A percentile compares a stretch with the other conserved stretches of the same genome.
phyloP scores from a whole-genome alignment of 1,140 invertebrate genomes.

The Plectrocnemia conspersa region DNA sequence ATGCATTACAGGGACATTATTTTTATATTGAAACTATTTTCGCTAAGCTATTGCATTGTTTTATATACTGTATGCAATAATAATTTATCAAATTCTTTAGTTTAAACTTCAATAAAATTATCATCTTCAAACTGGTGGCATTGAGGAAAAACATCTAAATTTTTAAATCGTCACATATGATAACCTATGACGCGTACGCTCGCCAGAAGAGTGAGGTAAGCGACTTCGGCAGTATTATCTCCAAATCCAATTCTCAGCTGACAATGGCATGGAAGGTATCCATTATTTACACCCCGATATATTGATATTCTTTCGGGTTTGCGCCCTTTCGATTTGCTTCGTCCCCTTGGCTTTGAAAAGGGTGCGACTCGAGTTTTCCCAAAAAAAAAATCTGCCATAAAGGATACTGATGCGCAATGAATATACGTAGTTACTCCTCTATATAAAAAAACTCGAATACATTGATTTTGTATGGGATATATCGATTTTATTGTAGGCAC shows the following conservation, averaged over 20 bases:
- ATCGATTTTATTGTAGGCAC: too few relatives aligned
- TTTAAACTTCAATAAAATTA: too few relatives aligned
- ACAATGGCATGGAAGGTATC: slow-evolving; percentile 36
- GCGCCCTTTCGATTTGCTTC: slow-evolving; percentile 34
- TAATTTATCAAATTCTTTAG: too few relatives aligned
- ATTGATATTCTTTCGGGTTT: slow-evolving; percentile 36
- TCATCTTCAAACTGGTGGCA: too few relatives aligned
- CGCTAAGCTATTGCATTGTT: too few relatives aligned
- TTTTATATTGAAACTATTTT: too few relatives aligned
- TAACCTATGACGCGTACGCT: slow-evolving; percentile 16
- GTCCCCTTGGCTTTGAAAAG: slow-evolving; percentile 36
- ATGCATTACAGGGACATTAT: too few relatives aligned
- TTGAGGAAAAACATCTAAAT: slow-evolving; percentile 1
- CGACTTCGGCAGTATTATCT: slow-evolving; percentile 35
- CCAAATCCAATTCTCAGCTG: slow-evolving; percentile 36
- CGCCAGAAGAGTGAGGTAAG: slow-evolving; percentile 25
- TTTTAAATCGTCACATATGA: not conserved
- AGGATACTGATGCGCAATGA: slow-evolving; percentile 22
- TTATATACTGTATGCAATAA: too few relatives aligned
- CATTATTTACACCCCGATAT: slow-evolving; percentile 37
- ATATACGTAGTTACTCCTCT: slow-evolving; percentile 16
- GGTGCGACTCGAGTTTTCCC: slow-evolving; percentile 31
- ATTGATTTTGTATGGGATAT: too few relatives aligned
- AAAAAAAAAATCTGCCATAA: slow-evolving; percentile 22
- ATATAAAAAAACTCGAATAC: too few relatives aligned